Base-by-base conservation (phyloP, 2,113 vertebrate genomes). In the Rhizomys pruinosus region DNA sequence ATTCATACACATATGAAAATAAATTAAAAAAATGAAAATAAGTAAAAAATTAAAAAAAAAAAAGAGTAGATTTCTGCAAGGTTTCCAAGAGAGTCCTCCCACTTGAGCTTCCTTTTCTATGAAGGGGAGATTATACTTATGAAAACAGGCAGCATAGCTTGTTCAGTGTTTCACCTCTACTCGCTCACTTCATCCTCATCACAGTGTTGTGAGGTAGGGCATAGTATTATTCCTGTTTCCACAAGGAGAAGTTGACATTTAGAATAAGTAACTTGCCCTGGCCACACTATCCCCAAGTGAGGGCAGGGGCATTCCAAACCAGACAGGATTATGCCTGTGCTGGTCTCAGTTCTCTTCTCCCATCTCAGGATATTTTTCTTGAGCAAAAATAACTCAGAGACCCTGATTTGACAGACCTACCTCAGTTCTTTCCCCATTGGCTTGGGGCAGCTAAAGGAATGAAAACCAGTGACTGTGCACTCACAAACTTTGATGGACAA, bases 71-170 rank as follows among this genome's bases (percentile, higher is more conserved):
- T 86, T 73, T 77, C 19, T 68, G 2, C 86, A 19, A 61, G 39
- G 59, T 79, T 94, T 78, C 84, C 94, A 63, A 79, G 95, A 79
- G 95, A 85, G 74, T 63, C 80, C 59, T 92, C n/a, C n/a, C 74
- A 34, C 9, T 63, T 69, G 27, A 13, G 12, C 78, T 84, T 88
- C 34, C 27, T 64, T n/a, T 32, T 59, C 39, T 52, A 68, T 76
- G 44, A 92, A 94, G 37, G n/a, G 22, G 23, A 47, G 22, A 93
- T 66, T 37, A 52, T 42, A 64, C 55, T 87, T 89, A 63, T 22
- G 32, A 55, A 42, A 86, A 13, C 23, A 44, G 52, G n/a, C 52
- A 29, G 23, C 66, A 86, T 17, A 72, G 11, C 34, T 52, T n/a
- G 77, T 82, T 66, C 68, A 90, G 64, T 29, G n/a, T 12, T 81